Conservation (phyloP, 2,113 vertebrate species). For the Eudyptes chrysolophus region DNA sequence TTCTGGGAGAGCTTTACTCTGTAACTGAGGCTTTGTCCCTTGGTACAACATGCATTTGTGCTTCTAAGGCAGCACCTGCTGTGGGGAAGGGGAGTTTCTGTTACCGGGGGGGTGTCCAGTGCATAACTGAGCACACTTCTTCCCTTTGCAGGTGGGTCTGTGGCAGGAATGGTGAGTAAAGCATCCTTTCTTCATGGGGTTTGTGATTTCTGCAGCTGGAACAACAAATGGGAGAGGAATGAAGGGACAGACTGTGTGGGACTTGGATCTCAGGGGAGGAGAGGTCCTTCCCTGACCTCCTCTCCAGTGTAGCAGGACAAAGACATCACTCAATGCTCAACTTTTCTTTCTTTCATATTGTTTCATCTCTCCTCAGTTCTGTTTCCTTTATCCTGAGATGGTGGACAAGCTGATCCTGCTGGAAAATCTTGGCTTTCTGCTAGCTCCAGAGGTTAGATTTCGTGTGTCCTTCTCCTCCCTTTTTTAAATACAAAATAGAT, state of each 20-base stretch:
- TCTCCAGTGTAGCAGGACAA: background rate
- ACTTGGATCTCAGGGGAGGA: background rate
- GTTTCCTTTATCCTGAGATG: constrained; percentile 88
- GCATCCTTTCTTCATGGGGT: background rate
- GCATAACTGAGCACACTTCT: background rate
- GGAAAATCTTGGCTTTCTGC: constrained; percentile 79
- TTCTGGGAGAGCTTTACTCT: background rate
- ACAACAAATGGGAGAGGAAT: background rate
- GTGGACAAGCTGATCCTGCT: constrained; percentile 86
- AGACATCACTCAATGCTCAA: background rate
- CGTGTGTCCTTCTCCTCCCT: background rate
- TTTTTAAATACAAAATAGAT: background rate
- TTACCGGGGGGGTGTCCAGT: background rate
- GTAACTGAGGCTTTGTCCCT: background rate
- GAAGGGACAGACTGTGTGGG: background rate
- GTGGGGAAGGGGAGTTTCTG: background rate
- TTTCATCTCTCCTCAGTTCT: constrained; percentile 76
- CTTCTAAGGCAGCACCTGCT: background rate
- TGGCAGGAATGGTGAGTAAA: constrained; percentile 80
- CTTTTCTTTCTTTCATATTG: background rate
- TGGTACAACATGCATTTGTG: background rate
- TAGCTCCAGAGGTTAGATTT: constrained; percentile 61
- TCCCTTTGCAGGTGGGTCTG: constrained; percentile 77
- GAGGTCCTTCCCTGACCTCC: background rate
- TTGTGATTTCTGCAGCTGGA: background rate